Base-by-base conservation (phyloP, 2,888 invertebrate genomes). In the Drosophila neonasuta region DNA sequence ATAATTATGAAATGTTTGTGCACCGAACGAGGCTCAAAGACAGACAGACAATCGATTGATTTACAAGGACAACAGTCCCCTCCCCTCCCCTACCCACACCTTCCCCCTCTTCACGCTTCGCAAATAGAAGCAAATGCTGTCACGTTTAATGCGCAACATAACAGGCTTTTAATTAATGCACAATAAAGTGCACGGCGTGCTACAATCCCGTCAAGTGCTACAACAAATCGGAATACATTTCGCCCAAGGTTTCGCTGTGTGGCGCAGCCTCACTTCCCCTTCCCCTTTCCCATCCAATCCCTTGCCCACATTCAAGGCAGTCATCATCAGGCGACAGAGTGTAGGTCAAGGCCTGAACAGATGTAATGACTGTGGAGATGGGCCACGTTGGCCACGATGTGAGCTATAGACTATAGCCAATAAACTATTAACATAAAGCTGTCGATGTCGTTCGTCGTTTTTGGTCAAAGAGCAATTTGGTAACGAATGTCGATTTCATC, bases 101-200 rank as follows among this genome's bases (percentile, higher is more conserved):
- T 3, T n/a, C 24, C 8, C 6, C 8, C 30, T 6, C 7, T 5
- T 15, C 15, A 1, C 15, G 15, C 30, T 10, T 10, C 10, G 10
- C 1, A 24, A 5, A 29, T 39, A 39, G 39, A 41, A 17, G 42
- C 32, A 74, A 71, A 71, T 61, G 58, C 60, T 70, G 63, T 63
- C 78, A 75, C 75, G 70, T 74, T 84, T 74, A 83, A 80, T 78
- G 79, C 76, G 68, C 65, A 74, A 68, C 68, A 83, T 71, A 86
- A 80, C 79, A 80, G 77, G 76, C 77, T 83, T 87, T 86, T 87
- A 83, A 83, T 83, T 87, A 83, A 87, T 87, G 86, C 83, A 83
- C 77, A 78, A 86, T 82, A 77, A 68, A 78, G 71, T 55, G 59
- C 68, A 66, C 61, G 59, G 39, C 63, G 39, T 64, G 57, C 64